Evolutionary conservation across 2,797 vertebrate genomes (phyloP).

Genomic region (Ispidina lecontei): DNA sequence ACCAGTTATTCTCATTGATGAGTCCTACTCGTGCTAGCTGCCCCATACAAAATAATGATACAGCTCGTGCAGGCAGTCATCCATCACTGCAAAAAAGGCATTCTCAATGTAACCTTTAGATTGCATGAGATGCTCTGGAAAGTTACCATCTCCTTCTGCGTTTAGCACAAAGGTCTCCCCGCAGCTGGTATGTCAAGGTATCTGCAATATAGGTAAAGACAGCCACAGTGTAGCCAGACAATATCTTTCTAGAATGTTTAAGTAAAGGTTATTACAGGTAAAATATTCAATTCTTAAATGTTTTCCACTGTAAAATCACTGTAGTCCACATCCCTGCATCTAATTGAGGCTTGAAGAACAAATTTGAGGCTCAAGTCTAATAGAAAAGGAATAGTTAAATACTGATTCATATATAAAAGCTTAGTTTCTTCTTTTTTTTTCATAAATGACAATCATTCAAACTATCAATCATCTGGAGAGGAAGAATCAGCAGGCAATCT

Average conservation of each 20-base stretch:
- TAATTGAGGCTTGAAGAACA: neutral
- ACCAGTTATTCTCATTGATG: constrained; percentile 24
- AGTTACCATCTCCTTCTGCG: constrained; percentile 8
- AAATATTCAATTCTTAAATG: neutral
- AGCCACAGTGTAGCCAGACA: neutral
- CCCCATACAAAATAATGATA: constrained; percentile 18
- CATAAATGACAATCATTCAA: constrained; percentile 36
- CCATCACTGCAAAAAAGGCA: neutral
- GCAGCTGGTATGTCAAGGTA: neutral
- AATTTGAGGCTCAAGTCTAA: neutral
- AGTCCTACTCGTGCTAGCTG: neutral
- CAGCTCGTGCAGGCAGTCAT: constrained; percentile 1
- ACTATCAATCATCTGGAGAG: constrained; percentile 58
- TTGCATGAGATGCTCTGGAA: neutral
- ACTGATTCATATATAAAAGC: neutral
- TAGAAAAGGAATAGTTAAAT: constrained; percentile 1
- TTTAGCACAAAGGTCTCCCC: constrained; percentile 22
- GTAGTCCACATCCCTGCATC: neutral
- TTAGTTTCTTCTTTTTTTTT: neutral
- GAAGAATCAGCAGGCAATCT: constrained; percentile 62
- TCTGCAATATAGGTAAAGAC: neutral
- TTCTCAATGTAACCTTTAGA: constrained; percentile 43
- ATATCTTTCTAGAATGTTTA: neutral
- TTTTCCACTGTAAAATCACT: neutral
- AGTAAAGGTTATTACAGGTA: neutral